Evolutionary conservation across 1,140 invertebrate species (phyloP).

Genomic region (Pinna nobilis): DNA sequence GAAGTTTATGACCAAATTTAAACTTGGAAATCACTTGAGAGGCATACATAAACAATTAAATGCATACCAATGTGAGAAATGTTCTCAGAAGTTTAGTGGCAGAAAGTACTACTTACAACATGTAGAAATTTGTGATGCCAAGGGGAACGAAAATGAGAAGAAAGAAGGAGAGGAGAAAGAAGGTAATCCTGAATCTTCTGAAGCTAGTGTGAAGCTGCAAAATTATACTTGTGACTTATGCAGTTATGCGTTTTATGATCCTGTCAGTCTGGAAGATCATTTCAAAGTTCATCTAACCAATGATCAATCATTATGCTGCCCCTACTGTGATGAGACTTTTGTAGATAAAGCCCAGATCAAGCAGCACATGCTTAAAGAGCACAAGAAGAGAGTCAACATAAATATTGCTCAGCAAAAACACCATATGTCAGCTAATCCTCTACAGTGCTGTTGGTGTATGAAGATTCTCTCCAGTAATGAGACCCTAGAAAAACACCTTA

Average conservation of each 20-base stretch:
- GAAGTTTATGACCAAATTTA: constrained; percentile 2
- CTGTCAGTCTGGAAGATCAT: neutral
- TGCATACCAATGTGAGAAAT: constrained; percentile 8
- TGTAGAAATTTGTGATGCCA: constrained; percentile 9
- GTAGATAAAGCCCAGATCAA: constrained; percentile 2
- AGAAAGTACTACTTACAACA: constrained; percentile 8
- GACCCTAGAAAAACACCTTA: constrained; percentile 1
- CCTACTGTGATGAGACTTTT: constrained; percentile 4
- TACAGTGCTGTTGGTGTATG: constrained; percentile 9
- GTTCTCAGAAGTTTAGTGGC: constrained; percentile 9
- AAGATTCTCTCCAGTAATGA: constrained; percentile 7
- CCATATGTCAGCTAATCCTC: too few relatives aligned
- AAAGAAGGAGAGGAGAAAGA: too few relatives aligned
- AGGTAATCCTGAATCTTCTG: constrained; percentile 7
- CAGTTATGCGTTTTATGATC: neutral
- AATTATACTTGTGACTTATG: constrained; percentile 7
- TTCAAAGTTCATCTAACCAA: neutral
- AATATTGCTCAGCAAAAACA: neutral
- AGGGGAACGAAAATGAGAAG: too few relatives aligned
- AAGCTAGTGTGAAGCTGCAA: constrained; percentile 2
- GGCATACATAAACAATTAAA: constrained; percentile 9
- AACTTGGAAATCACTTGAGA: constrained; percentile 14
- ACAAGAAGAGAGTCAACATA: neutral
- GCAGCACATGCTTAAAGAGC: constrained; percentile 1
- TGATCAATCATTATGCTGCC: neutral